Conservation (phyloP, 2,888 invertebrate genomes). For the Odontothrips loti region DNA sequence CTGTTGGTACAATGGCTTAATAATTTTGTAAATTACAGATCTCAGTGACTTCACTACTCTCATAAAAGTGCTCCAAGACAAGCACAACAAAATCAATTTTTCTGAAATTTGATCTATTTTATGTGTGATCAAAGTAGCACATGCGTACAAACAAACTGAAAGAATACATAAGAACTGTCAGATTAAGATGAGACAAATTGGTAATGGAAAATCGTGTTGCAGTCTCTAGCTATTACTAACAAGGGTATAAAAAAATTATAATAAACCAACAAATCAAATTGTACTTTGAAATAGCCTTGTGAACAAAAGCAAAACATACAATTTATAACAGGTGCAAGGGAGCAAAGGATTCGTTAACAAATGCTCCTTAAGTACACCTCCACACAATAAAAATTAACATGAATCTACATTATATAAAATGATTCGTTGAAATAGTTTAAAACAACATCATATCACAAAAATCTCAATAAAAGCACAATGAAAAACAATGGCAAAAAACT, state of each 20-base stretch:
- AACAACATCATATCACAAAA: background rate
- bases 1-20: no score
- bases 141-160: no score
- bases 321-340: conserved; percentile 3
- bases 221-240: conserved; percentile 4
- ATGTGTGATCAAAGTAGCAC: no score
- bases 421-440: background rate
- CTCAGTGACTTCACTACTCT: no score
- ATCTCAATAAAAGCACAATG: conserved; percentile 1
- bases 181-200: background rate
- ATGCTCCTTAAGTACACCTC: conserved; percentile 7
- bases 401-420: conserved; percentile 12
- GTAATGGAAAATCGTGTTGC: background rate
- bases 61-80: no score
- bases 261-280: conserved; percentile 4
- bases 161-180: background rate
- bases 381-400: conserved; percentile 8
- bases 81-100: no score
- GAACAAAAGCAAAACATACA: conserved; percentile 16
- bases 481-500: conserved; percentile 1
- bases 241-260: conserved; percentile 19
- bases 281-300: conserved; percentile 23
- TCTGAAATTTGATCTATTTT: no score
- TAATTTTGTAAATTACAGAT: no score
- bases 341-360: conserved; percentile 11